phyloP scores from a whole-genome alignment of 2,888 invertebrate genomes.

The Tricholauxania praeusta region DNA sequence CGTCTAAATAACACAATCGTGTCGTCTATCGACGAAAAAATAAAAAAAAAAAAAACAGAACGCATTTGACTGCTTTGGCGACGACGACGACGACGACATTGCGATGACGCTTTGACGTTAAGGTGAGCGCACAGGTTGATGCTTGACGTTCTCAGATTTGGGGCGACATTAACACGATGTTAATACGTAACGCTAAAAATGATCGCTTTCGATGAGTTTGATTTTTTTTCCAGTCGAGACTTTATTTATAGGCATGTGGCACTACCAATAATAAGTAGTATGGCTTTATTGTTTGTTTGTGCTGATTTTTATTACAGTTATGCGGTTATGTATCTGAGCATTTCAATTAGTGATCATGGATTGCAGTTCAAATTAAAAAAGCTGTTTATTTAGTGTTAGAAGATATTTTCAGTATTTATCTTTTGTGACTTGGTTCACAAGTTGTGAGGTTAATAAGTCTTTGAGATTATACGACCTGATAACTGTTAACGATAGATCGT shows the following conservation, averaged over 20 bases:
- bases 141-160: slow-evolving; percentile 36
- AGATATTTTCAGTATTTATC: no score
- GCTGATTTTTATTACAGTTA: slow-evolving; percentile 9
- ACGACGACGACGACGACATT: not conserved
- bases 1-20: slow-evolving; percentile 34
- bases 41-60: slow-evolving; percentile 14
- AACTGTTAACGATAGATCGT: no score
- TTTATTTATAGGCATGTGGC: not conserved
- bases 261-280: not conserved
- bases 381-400: no score
- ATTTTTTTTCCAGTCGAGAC: not conserved
- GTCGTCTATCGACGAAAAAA: slow-evolving; percentile 30
- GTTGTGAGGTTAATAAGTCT: no score
- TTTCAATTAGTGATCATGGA: no score
- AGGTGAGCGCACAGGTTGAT: slow-evolving; percentile 33
- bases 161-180: slow-evolving; percentile 33
- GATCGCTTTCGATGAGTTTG: slow-evolving; percentile 26
- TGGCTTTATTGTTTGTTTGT: not conserved
- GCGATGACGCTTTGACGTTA: slow-evolving; percentile 26
- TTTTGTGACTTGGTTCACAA: no score
- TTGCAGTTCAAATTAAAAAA: no score
- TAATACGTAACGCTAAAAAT: slow-evolving; percentile 30
- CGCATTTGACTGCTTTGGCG: not conserved
- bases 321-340: no score
- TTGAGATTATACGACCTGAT: no score